These are phyloP conservation scores for Drosophila neoperkinsi DNA, from an alignment of 2,888 invertebrate species.

Conservation along the genomic window DNA sequence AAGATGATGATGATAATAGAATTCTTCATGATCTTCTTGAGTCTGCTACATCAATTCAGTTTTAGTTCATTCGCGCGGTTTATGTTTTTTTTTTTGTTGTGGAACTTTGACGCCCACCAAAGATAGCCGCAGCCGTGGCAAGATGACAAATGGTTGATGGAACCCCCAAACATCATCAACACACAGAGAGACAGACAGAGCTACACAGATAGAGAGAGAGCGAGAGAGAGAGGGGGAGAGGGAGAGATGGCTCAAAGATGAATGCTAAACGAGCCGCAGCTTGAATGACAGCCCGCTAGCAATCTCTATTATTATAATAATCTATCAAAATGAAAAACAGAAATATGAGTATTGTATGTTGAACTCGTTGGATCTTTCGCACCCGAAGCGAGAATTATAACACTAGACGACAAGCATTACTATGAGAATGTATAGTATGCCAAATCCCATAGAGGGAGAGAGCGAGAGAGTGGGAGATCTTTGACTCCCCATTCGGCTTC, in stretches of 20 bases:
- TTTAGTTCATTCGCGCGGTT: constrained; percentile 22
- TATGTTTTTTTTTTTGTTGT: constrained; percentile 1
- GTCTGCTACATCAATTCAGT: constrained; percentile 6
- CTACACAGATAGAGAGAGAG: constrained; percentile 7
- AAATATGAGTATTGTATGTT: constrained; percentile 52
- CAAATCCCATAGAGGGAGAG: neutral
- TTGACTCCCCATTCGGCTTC: neutral
- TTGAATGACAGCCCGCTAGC: constrained; percentile 54
- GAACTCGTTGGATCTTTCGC: constrained; percentile 83
- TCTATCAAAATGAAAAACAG: constrained; percentile 3
- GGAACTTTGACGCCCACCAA: constrained; percentile 49
- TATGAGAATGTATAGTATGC: neutral
- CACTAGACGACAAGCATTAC: constrained; percentile 80
- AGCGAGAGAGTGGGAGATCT: neutral
- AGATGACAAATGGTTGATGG: constrained; percentile 62
- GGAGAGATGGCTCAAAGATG: constrained; percentile 17
- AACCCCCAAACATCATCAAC: neutral
- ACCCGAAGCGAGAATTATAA: constrained; percentile 83
- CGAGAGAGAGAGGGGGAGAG: neutral
- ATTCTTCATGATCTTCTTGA: neutral
- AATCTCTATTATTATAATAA: constrained; percentile 26
- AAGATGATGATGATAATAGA: neutral
- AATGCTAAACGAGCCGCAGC: constrained; percentile 50
- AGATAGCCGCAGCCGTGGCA: constrained; percentile 33
- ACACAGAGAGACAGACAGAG: neutral